Evolutionary conservation across 1,140 invertebrate species (phyloP).

Genomic region (Leptinotarsa lineolata): DNA sequence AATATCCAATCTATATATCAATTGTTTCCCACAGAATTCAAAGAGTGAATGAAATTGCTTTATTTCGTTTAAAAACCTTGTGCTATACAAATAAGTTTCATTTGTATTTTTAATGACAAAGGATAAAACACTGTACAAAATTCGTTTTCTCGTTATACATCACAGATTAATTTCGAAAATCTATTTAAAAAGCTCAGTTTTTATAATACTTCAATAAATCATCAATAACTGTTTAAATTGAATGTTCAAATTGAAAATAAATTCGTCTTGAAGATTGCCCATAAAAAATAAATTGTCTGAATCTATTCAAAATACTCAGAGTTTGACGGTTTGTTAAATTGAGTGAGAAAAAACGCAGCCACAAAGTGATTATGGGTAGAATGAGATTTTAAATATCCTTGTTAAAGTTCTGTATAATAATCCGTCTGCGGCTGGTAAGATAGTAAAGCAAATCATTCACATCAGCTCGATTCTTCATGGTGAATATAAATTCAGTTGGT

Average conservation of each 20-base stretch:
- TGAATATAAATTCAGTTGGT: background rate
- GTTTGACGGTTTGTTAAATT: background rate
- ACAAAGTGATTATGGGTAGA: constrained; percentile 1
- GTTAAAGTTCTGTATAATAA: constrained; percentile 1
- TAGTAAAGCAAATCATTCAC: background rate
- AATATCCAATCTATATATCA: no score
- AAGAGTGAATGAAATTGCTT: no score
- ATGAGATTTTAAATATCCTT: constrained; percentile 6
- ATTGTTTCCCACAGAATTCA: no score
- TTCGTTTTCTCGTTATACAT: constrained; percentile 1
- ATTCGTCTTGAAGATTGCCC: background rate
- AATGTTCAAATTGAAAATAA: constrained; percentile 9
- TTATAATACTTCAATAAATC: constrained; percentile 7
- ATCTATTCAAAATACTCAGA: background rate
- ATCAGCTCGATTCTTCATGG: background rate
- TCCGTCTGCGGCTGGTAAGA: background rate
- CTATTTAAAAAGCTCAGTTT: background rate
- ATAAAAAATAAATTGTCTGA: constrained; percentile 4
- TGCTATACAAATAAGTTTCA: background rate
- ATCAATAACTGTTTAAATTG: constrained; percentile 7
- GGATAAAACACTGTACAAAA: background rate
- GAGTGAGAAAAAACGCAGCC: constrained; percentile 7
- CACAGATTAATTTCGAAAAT: background rate
- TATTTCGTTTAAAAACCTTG: no score
- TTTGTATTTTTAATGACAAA: background rate